phyloP scores from a whole-genome alignment of 1,140 invertebrate species.

The Magallana ariakensis region DNA sequence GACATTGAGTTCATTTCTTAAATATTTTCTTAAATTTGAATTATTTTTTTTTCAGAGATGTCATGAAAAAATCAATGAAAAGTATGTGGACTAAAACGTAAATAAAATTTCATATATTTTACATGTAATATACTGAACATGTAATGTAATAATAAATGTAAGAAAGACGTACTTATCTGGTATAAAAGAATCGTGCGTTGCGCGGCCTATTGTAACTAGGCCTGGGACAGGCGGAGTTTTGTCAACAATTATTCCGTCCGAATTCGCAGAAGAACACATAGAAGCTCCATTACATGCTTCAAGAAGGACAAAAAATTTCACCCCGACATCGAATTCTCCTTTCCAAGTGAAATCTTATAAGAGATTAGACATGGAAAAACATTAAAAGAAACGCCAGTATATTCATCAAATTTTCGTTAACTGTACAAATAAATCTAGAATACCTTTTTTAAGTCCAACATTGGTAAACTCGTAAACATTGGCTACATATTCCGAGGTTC shows the following conservation, averaged over 20 bases:
- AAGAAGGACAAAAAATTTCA: not conserved
- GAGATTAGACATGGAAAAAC: too few relatives aligned
- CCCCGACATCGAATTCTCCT: conserved; percentile 44
- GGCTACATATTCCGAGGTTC: not conserved
- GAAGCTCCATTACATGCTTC: not conserved
- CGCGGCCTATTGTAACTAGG: not conserved
- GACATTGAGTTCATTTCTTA: too few relatives aligned
- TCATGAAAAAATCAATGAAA: not conserved
- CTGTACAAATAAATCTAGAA: too few relatives aligned
- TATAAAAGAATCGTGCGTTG: not conserved
- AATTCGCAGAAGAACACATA: not conserved
- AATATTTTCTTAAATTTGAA: too few relatives aligned
- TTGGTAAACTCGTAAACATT: conserved; percentile 39
- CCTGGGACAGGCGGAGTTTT: conserved; percentile 1
- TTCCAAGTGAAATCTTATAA: not conserved
- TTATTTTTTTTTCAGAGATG: not conserved
- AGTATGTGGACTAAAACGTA: too few relatives aligned
- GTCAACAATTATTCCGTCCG: not conserved
- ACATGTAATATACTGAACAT: not conserved
- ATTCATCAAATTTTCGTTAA: too few relatives aligned
- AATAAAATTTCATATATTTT: not conserved
- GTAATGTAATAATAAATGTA: not conserved
- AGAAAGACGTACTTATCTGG: not conserved
- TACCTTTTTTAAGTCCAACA: conserved; percentile 2
- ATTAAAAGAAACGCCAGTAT: too few relatives aligned